Evolutionary conservation across 2,797 vertebrate species (phyloP), one percentile per base, ranked within the genome.

Genomic region (Simalia tracyae): DNA sequence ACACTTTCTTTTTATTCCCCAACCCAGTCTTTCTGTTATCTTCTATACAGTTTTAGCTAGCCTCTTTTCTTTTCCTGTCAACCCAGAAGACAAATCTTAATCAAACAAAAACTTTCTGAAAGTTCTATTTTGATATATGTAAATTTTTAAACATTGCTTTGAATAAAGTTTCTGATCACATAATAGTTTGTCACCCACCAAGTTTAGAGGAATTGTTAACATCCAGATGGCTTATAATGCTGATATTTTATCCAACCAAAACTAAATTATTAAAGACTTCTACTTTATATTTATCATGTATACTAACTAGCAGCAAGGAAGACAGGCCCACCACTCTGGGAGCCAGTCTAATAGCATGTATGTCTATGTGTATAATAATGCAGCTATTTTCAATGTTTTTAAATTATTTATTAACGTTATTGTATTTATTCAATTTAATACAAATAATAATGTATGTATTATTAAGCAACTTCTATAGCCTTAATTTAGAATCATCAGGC

Each of bases 401-500:
- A 60, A 19, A 60, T 60, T 60, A 60, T 60, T 60, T 60, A 60
- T 60, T 60, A 91, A 60, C 15, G 17, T 60, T 60, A 60, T 4
- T 17, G 59, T 60, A 60, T 60, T 4, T 60, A 60, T 60, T 60
- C 15, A 60, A 60, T 60, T 60, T 60, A 60, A 60, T 60, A 60
- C 59, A 60, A 19, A 60, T 60, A 60, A 3, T 17, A 59, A 17
- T 93, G 91, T 95, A 72, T 22, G 91, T 96, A 96, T 60, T 60
- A 95, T 96, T 94, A 94, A 94, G 91, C 0, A 0, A 88, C 93
- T 96, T 95, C 93, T 93, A 95, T 93, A 89, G 87, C 88, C 84
- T 92, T 88, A 94, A 87, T 96, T 95, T 93, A 92, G 46, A 95
- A 85, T 91, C 90, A 94, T 94, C 94, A 95, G 95, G 92, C 94